Base-by-base conservation (phyloP, 2,888 invertebrate species). In the Sminthurinus aureus region DNA sequence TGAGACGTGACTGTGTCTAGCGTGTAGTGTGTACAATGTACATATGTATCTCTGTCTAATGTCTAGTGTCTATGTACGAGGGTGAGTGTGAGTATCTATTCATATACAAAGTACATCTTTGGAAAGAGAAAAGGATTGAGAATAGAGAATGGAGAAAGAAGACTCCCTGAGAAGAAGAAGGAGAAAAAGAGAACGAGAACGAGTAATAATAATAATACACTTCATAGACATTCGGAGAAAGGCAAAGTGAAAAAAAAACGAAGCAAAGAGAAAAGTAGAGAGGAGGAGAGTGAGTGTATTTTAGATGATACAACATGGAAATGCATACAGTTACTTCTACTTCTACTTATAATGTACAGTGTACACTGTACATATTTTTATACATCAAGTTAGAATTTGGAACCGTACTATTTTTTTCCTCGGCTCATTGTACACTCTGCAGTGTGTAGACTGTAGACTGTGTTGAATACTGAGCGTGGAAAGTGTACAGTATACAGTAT, bases 1-100 rank as follows among this genome's bases (percentile, higher is more conserved):
- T 66, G 79, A 79, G 79, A 69, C 79, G 50, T 79, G 79, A 79
- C 50, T 69, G 20, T 75, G 20, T 71, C 8, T 69, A 24, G 0
- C 13, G 20, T 24, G 71, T n/a, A 20, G 15, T 18, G n/a, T n/a
- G n/a, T n/a, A n/a, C n/a, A n/a, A n/a, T n/a, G n/a, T n/a, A n/a
- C n/a, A n/a, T n/a, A n/a, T n/a, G n/a, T n/a, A n/a, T n/a, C n/a
- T n/a, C n/a, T n/a, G 71, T 13, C 71, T n/a, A 15, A 24, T 15
- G n/a, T 58, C 15, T 24, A 71, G 13, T 24, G 71, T 13, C 13
- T 12, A 71, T 71, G 24, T 12, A 71, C 6, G 13, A 71, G 13
- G 0, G 71, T 20, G 71, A 71, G 38, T 38, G 6, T 38, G 3
- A 4, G 38, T 38, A 38, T 38, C 38, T 38, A 38, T 38, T 38